Evolutionary conservation across 2,797 vertebrate genomes (phyloP).

Genomic region (Aselliscus stoliczkanus): DNA sequence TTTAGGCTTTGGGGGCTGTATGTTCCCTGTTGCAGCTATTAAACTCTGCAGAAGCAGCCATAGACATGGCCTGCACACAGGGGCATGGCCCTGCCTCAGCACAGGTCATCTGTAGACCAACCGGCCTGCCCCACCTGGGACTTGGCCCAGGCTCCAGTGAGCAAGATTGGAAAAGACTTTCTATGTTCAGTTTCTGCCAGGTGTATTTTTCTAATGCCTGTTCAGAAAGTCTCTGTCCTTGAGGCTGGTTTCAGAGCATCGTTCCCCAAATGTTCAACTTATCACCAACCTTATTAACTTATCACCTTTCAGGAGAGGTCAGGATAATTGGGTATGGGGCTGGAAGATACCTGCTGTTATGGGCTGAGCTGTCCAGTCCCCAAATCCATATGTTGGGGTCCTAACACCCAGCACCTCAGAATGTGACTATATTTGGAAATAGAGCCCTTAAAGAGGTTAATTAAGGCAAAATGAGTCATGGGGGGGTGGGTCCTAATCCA

Average conservation of each 20-base stretch:
- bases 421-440: neutral
- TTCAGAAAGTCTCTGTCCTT: neutral
- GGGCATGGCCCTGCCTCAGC: fast-evolving
- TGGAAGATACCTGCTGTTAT: fast-evolving
- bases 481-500: fast-evolving
- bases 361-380: neutral
- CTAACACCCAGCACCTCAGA: neutral
- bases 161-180: neutral
- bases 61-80: fast-evolving
- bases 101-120: fast-evolving
- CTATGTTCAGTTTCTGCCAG: neutral
- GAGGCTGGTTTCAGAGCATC: neutral
- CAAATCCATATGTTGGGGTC: neutral
- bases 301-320: neutral
- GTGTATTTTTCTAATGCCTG: neutral
- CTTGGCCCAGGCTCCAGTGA: neutral
- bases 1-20: neutral
- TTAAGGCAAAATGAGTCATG: neutral
- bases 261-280: too few relatives aligned
- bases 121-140: fast-evolving
- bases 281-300: neutral
- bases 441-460: neutral
- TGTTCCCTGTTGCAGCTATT: neutral
- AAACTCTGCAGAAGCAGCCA: neutral
- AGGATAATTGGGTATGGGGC: neutral